Conservation (phyloP, 2,888 invertebrate genomes). For the Patella depressa region DNA sequence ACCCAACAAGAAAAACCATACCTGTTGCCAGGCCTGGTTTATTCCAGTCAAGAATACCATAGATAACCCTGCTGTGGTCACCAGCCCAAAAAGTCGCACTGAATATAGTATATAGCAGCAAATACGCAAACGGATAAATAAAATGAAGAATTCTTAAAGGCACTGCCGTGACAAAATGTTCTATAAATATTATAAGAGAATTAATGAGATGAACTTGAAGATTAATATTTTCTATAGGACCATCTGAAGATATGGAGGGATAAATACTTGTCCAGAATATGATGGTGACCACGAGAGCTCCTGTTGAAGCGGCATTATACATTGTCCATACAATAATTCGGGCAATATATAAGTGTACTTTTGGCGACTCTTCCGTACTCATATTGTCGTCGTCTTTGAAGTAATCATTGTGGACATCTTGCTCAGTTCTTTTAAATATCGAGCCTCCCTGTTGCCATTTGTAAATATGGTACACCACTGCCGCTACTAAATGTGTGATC, state of each 20-base stretch:
- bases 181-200: slow-evolving; percentile 57
- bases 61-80: slow-evolving; percentile 57
- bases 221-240: slow-evolving; percentile 33
- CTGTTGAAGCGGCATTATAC: slow-evolving; percentile 45
- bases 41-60: slow-evolving; percentile 65
- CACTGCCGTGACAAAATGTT: slow-evolving; percentile 52
- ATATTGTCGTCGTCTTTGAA: not conserved
- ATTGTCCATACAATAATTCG: slow-evolving; percentile 51
- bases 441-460: slow-evolving; percentile 22
- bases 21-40: slow-evolving; percentile 49
- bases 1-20: slow-evolving; percentile 42
- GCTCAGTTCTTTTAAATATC: not conserved
- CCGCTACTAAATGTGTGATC: slow-evolving; percentile 40
- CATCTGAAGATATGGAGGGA: slow-evolving; percentile 35
- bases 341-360: not conserved
- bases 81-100: slow-evolving; percentile 58
- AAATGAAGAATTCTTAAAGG: slow-evolving; percentile 61
- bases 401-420: not conserved
- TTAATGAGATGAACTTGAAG: slow-evolving; percentile 62
- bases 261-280: slow-evolving; percentile 60
- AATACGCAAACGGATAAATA: slow-evolving; percentile 54
- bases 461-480: slow-evolving; percentile 33
- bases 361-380: not conserved
- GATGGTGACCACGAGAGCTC: slow-evolving; percentile 57
- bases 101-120: slow-evolving; percentile 57